Evolutionary conservation across 2,888 invertebrate genomes (phyloP), one percentile per base, ranked within the genome.

Genomic region (Rotaria macrura): DNA sequence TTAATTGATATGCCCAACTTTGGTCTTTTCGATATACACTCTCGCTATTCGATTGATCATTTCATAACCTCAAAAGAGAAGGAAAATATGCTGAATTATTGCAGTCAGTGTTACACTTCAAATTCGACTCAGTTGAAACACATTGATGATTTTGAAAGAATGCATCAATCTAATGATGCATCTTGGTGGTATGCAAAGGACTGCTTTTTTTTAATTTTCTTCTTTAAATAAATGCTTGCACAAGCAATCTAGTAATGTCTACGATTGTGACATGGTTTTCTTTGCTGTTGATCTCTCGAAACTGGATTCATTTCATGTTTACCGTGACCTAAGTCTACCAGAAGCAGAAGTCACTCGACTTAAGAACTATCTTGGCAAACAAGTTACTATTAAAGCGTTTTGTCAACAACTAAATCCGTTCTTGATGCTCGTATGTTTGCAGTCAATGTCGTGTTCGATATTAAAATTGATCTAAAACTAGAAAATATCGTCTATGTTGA

Each of bases 221-320:
- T 57, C 57, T 57, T n/a, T 57, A n/a, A 57, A 57, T 57, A 57
- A 57, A 57, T 57, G 57, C 29, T n/a, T 57, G 57, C 57, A n/a
- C n/a, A 57, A 57, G n/a, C 57, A 57, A 57, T n/a, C 57, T 57
- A 12, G 57, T n/a, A 20, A 57, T 57, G 57, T 57, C 12, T 57
- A 57, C 12, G 23, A 57, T 57, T 57, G 57, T 57, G 57, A 57
- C n/a, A 57, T 57, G 57, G 57, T 57, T 57, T 57, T 9, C 7
- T 57, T 57, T 29, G 23, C 57, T 57, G 12, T n/a, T 57, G 57
- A 57, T 57, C 57, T 57, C 5, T 57, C 57, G 2, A 57, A 10
- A 57, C 57, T 57, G 29, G n/a, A 57, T 29, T n/a, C 29, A 57
- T 57, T 57, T 57, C 57, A 57, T 57, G 25, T 57, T 57, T 57